These are phyloP conservation scores for Bemisia tabaci DNA, from an alignment of 1,140 invertebrate genomes.

Conservation along the genomic window DNA sequence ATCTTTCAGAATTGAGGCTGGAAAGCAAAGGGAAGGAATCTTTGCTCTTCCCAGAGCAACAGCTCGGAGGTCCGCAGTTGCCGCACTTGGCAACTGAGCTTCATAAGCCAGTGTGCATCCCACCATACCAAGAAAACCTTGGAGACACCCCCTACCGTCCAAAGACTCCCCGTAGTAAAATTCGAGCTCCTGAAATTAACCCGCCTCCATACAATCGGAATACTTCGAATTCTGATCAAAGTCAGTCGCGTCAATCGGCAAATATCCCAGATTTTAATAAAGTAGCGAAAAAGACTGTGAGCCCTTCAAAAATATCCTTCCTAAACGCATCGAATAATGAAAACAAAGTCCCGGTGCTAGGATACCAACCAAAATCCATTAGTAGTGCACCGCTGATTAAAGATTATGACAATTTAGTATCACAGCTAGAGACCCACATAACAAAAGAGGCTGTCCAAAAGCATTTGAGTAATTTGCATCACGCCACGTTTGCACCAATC, in stretches of 20 bases:
- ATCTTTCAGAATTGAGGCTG: background rate
- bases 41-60: background rate
- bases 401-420: background rate
- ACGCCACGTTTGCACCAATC: background rate
- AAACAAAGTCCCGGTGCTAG: background rate
- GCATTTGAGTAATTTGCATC: background rate
- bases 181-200: background rate
- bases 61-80: background rate
- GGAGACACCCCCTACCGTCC: background rate
- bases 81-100: constrained; percentile 17
- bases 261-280: background rate
- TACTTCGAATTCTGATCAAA: background rate
- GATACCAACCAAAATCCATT: background rate
- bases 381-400: background rate
- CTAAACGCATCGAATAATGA: background rate
- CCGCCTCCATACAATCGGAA: background rate
- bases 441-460: background rate
- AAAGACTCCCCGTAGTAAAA: background rate
- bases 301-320: background rate
- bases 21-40: background rate
- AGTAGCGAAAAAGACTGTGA: background rate
- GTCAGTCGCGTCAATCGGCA: background rate
- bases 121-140: constrained; percentile 37
- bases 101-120: constrained; percentile 29
- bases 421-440: background rate